Conservation (phyloP, 2,888 invertebrate species). For the Ennomos erosarius region DNA sequence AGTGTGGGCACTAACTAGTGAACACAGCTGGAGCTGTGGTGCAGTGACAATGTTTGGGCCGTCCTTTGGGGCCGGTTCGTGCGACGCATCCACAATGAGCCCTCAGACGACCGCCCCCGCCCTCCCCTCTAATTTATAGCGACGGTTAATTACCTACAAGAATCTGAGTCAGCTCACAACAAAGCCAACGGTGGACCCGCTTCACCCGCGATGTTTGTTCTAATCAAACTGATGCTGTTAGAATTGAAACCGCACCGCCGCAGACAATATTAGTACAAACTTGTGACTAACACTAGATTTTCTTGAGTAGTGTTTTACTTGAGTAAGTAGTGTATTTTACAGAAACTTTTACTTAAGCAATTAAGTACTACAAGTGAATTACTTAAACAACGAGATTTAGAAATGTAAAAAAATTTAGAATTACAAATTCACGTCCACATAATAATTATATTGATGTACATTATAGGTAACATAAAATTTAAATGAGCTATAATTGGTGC, state of each 20-base stretch:
- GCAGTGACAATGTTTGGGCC: constrained; percentile 74
- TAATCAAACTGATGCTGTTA: constrained; percentile 49
- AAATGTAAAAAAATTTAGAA: too few species aligned
- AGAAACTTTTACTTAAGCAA: too few species aligned
- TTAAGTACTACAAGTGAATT: too few species aligned
- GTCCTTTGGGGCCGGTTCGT: constrained; percentile 40
- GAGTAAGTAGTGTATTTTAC: too few species aligned
- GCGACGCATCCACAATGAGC: constrained; percentile 73
- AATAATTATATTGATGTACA: too few species aligned
- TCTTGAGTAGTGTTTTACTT: too few species aligned
- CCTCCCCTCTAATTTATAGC: constrained; percentile 72
- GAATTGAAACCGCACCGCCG: constrained; percentile 17
- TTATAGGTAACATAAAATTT: too few species aligned
- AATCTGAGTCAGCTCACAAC: constrained; percentile 68
- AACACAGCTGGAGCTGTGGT: constrained; percentile 76
- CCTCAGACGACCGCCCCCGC: constrained; percentile 43
- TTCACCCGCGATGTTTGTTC: constrained; percentile 55
- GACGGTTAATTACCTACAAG: constrained; percentile 77
- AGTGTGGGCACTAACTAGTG: constrained; percentile 72
- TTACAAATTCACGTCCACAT: too few species aligned
- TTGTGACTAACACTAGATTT: constrained; percentile 2
- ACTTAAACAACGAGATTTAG: too few species aligned
- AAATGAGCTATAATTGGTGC: too few species aligned
- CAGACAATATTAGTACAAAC: constrained; percentile 20
- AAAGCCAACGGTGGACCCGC: constrained; percentile 48